Evolutionary conservation across 1,140 invertebrate species (phyloP), one percentile per base, ranked within the genome.

Genomic region (Saccostrea cuccullata): DNA sequence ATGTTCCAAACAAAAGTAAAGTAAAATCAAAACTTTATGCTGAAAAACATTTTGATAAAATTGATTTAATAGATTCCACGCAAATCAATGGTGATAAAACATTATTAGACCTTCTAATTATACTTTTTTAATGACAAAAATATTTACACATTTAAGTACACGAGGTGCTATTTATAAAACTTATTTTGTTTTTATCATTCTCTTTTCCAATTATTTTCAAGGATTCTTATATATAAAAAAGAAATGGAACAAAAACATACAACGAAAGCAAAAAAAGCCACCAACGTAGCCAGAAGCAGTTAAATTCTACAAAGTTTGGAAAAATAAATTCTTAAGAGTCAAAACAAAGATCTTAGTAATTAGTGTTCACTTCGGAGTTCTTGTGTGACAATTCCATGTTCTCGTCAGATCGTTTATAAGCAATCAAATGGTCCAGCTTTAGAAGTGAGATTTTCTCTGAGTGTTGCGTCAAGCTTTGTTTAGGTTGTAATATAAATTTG

Each of bases 401-500:
- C 70, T 77, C 30, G 26, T 77, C 70, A 12, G 70, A 77, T 77
- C 70, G 70, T 77, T 77, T 77, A 36, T 77, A 77, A 77, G 70
- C 70, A 77, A 77, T 77, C 70, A 30, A 77, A 77, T 77, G 70
- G 70, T 17, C 70, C 9, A 13, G 70, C 70, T 36, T 77, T 77
- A 77, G 70, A 77, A 77, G 70, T 77, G 70, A 77, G 23, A 77
- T 36, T 77, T 77, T 36, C 70, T 30, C 23, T 77, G 26, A 77
- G 70, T 77, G 70, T 77, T 77, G 70, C 70, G 70, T 77, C 70
- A 36, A 77, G 23, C 30, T 30, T 77, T 77, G 70, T 77, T 77
- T 77, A 77, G 70, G 70, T 77, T 77, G 70, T 30, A 77, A 77
- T 77, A 77, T 77, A 77, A 77, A 77, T 77, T 77, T 77, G 70